A percentile compares a stretch with the other conserved stretches of the same genome.
Conservation (phyloP, 1,140 invertebrate genomes). For the Riptortus pedestris region DNA sequence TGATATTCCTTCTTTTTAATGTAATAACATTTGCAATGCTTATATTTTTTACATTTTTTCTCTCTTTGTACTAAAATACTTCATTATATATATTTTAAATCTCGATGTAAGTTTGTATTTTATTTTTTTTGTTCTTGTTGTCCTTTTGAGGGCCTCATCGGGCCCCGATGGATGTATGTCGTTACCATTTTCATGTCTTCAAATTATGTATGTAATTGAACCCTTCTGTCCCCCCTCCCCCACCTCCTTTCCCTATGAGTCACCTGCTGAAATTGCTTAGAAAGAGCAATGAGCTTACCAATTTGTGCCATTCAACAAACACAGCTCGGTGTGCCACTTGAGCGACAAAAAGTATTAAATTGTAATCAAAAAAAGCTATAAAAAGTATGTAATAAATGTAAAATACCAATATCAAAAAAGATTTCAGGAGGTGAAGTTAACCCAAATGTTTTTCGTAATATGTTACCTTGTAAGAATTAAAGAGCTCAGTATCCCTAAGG, state of each 20-base stretch:
- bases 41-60: constrained; percentile 18
- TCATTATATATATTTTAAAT: constrained; percentile 16
- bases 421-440: constrained; percentile 5
- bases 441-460: background rate
- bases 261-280: background rate
- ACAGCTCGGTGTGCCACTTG: background rate
- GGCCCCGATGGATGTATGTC: background rate
- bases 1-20: constrained; percentile 10
- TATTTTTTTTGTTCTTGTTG: constrained; percentile 14
- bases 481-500: constrained; percentile 11
- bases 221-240: background rate
- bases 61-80: background rate
- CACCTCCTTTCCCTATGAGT: background rate
- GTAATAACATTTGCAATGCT: constrained; percentile 1
- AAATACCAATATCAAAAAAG: too few relatives aligned
- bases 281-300: background rate
- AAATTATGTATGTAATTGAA: constrained; percentile 5
- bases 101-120: constrained; percentile 16
- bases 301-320: background rate
- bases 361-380: background rate
- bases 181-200: constrained; percentile 13
- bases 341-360: background rate
- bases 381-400: too few relatives aligned
- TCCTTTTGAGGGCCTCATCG: background rate
- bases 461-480: constrained; percentile 16